These are phyloP conservation scores for Hyposoter didymator DNA, from an alignment of 2,888 invertebrate genomes.

Conservation along the genomic window DNA sequence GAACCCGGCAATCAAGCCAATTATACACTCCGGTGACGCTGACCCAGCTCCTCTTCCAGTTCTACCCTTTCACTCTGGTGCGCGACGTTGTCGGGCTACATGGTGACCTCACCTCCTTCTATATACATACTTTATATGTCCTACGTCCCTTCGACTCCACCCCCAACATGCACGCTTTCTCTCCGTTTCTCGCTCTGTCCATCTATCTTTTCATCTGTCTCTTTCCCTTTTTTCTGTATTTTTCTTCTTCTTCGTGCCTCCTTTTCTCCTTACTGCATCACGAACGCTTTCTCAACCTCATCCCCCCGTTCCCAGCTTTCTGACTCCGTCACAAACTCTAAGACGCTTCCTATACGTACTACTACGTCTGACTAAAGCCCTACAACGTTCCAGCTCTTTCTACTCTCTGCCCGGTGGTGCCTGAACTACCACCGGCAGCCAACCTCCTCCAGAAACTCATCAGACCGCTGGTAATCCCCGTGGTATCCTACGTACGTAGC, in stretches of 20 bases:
- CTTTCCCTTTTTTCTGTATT: slow-evolving; percentile 33
- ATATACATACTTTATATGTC: slow-evolving; percentile 37
- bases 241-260: slow-evolving; percentile 30
- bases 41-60: slow-evolving; percentile 80
- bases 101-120: slow-evolving; percentile 42
- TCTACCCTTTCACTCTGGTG: slow-evolving; percentile 68
- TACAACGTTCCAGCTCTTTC: slow-evolving; percentile 71
- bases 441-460: slow-evolving; percentile 81
- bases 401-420: slow-evolving; percentile 73
- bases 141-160: slow-evolving; percentile 73
- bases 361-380: slow-evolving; percentile 73
- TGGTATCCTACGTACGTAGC: slow-evolving; percentile 73
- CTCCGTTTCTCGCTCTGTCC: slow-evolving; percentile 47
- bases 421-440: slow-evolving; percentile 45
- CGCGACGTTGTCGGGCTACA: slow-evolving; percentile 50
- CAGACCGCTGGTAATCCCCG: slow-evolving; percentile 82
- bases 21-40: slow-evolving; percentile 83
- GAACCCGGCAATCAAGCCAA: slow-evolving; percentile 84
- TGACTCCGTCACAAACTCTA: slow-evolving; percentile 67
- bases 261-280: slow-evolving; percentile 60
- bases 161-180: slow-evolving; percentile 52
- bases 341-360: slow-evolving; percentile 71
- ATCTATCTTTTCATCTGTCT: slow-evolving; percentile 65
- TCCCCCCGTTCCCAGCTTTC: slow-evolving; percentile 65
- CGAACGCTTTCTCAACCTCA: slow-evolving; percentile 56